phyloP scores from a whole-genome alignment of 2,797 vertebrate species.

The Urophycis tenuis region DNA sequence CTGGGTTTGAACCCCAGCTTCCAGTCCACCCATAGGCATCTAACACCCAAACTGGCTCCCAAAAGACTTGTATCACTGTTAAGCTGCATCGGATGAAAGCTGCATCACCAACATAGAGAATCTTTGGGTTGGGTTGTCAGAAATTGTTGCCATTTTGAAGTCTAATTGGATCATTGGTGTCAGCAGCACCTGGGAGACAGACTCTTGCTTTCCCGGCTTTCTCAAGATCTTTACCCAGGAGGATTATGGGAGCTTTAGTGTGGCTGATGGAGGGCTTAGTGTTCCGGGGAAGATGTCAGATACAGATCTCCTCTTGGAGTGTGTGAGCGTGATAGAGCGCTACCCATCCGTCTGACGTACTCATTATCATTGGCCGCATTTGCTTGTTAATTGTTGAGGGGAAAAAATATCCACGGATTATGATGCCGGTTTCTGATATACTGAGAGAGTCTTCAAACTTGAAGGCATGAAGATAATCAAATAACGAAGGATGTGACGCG shows the following conservation, averaged over 20 bases:
- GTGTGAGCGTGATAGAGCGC: neutral
- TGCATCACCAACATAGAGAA: neutral
- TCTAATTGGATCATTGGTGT: neutral
- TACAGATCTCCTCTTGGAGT: neutral
- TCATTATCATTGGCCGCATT: neutral
- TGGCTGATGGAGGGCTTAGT: neutral
- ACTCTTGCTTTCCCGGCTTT: neutral
- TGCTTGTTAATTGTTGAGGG: neutral
- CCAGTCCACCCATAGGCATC: neutral
- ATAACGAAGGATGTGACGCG: neutral
- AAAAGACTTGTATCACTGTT: neutral
- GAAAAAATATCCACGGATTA: neutral
- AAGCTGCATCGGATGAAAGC: neutral
- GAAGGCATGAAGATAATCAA: neutral
- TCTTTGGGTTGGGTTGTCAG: neutral
- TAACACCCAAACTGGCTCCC: neutral
- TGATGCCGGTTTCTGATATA: neutral
- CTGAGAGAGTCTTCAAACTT: neutral
- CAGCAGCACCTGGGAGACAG: neutral
- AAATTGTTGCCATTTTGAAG: neutral
- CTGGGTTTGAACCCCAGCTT: no score
- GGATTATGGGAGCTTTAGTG: neutral
- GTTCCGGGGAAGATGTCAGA: neutral
- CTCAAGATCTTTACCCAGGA: neutral
- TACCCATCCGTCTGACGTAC: neutral